Conservation (phyloP, 2,888 invertebrate genomes). For the Gari tellinella region DNA sequence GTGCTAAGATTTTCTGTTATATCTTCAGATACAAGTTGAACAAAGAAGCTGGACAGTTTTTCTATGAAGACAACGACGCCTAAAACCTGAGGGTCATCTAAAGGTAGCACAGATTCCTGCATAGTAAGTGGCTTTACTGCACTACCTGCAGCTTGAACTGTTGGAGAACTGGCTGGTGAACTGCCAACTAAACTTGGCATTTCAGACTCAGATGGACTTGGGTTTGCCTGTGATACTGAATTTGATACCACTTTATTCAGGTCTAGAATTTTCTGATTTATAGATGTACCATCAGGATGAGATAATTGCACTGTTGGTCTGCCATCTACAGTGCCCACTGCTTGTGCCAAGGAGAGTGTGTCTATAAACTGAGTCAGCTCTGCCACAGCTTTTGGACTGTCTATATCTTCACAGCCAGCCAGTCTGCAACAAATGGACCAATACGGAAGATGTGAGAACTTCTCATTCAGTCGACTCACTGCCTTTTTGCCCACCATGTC, state of each 20-base stretch:
- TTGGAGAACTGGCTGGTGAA: no score
- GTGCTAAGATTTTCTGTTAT: constrained; percentile 8
- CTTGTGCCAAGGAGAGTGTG: constrained; percentile 25
- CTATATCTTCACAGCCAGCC: constrained; percentile 16
- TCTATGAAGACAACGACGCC: constrained; percentile 35
- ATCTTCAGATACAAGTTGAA: constrained; percentile 26
- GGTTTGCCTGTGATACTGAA: no score
- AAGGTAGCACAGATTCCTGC: no score
- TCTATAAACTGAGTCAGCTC: constrained; percentile 15
- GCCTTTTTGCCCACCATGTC: constrained; percentile 88
- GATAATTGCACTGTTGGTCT: neutral
- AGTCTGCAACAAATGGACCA: constrained; percentile 55
- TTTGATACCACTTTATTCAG: no score
- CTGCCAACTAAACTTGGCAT: no score
- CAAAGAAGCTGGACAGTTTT: constrained; percentile 28
- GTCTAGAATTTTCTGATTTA: no score
- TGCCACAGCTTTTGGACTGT: constrained; percentile 22
- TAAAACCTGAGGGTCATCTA: constrained; percentile 16
- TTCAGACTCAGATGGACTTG: no score
- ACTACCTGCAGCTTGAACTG: no score
- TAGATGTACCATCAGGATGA: neutral
- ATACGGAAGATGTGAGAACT: constrained; percentile 30
- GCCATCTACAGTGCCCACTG: constrained; percentile 14
- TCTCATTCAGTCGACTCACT: constrained; percentile 74
- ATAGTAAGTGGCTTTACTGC: no score